A percentile compares a stretch with the other conserved stretches of the same genome.
These are phyloP conservation scores for Harpagus bidentatus DNA, from an alignment of 2,113 vertebrate genomes.

Conservation along the genomic window DNA sequence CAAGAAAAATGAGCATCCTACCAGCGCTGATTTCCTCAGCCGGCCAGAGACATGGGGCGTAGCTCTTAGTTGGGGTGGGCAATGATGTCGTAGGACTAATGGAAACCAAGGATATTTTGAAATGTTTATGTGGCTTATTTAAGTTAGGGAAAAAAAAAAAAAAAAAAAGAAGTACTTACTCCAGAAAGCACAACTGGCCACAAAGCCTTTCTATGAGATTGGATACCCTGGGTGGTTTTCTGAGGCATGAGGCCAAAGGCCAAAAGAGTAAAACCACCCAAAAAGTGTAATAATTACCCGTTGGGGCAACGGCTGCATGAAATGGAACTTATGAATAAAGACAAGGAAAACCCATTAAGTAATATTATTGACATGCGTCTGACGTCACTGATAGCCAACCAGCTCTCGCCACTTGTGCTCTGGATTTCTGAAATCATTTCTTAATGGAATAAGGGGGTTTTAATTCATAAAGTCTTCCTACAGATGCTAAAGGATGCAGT, in stretches of 20 bases:
- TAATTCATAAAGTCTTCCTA: background rate
- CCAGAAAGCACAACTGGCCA: conserved; percentile 16
- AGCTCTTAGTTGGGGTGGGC: background rate
- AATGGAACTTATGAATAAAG: conserved; percentile 60
- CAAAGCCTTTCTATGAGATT: conserved; percentile 34
- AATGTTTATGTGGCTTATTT: background rate
- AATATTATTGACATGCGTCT: conserved; percentile 41
- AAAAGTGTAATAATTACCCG: conserved; percentile 63
- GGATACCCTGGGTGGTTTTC: conserved; percentile 43
- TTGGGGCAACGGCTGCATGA: background rate
- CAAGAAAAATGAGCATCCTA: conserved; percentile 29
- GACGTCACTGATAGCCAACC: conserved; percentile 39
- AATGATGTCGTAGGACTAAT: background rate
- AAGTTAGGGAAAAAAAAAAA: background rate
- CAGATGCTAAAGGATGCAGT: background rate
- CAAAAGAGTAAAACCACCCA: conserved; percentile 59
- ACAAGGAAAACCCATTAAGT: conserved; percentile 65
- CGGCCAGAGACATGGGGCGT: background rate
- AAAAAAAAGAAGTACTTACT: background rate
- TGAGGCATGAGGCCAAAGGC: conserved; percentile 52
- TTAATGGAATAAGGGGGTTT: conserved; percentile 1
- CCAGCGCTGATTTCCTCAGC: background rate
- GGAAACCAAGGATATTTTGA: conserved; percentile 26
- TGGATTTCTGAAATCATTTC: conserved; percentile 30
- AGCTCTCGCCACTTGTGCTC: background rate